Conservation (phyloP, 1,140 invertebrate genomes). For the Listronotus bonariensis region DNA sequence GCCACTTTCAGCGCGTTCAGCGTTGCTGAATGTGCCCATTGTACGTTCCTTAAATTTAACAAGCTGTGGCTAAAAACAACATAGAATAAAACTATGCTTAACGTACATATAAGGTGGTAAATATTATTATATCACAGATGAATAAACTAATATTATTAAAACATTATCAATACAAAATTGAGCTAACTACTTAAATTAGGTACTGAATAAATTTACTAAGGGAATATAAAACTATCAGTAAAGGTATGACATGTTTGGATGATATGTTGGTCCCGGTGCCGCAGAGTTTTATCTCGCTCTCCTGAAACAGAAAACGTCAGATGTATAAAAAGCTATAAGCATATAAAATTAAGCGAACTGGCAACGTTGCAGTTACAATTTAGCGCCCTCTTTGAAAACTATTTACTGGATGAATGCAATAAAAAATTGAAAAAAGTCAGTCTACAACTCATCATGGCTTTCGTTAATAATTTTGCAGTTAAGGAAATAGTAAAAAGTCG, state of each 20-base stretch:
- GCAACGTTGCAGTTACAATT: no score
- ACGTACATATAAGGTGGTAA: conserved; percentile 10
- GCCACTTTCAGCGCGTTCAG: no score
- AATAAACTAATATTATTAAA: conserved; percentile 23
- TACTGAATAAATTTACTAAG: conserved; percentile 18
- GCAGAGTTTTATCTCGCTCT: conserved; percentile 51
- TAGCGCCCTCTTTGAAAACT: no score
- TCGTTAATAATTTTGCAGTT: no score
- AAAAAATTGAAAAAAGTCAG: no score
- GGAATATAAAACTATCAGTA: conserved; percentile 28
- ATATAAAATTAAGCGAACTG: no score
- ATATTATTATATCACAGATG: conserved; percentile 30
- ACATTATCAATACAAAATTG: conserved; percentile 20
- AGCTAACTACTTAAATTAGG: conserved; percentile 16
- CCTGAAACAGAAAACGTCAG: conserved; percentile 43
- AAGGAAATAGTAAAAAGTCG: no score
- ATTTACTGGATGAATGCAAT: no score
- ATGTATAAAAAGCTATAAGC: not conserved
- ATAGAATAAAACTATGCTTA: not conserved
- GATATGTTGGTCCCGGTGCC: conserved; percentile 43
- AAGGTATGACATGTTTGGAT: conserved; percentile 26
- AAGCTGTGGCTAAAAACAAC: no score
- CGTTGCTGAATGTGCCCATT: no score
- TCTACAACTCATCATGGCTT: no score
- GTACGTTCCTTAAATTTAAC: no score